Evolutionary conservation across 2,113 vertebrate species (phyloP), one percentile per base, ranked within the genome.

Genomic region (Lepus europaeus): DNA sequence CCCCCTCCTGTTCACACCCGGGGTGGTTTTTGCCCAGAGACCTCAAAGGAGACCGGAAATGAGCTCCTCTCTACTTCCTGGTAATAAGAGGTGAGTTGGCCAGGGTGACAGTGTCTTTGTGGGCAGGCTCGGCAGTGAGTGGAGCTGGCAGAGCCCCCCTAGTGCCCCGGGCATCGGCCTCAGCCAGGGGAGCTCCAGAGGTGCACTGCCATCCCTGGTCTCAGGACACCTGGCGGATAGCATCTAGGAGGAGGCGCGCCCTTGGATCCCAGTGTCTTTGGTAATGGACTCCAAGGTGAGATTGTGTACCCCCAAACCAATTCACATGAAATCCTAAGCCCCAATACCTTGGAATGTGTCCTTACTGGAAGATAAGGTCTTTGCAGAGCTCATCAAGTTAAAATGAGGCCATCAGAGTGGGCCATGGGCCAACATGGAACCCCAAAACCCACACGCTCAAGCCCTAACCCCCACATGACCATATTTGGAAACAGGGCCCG

Each of bases 91-190:
- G 20, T 0, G 2, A 70, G 23, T 45, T 31, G 11, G 33, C 45
- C 17, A 11, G n/a, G 53, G 31, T 1, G 5, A 20, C 5, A 3
- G n/a, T 7, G 25, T n/a, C n/a, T 6, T 39, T 8, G 14, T 0
- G 3, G 12, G 56, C 0, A 20, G 33, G 82, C 61, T 20, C 39
- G 19, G 23, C 59, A 6, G 17, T 23, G 33, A n/a, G 27, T 23
- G 51, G 39, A 80, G 49, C 78, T 31, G n/a, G 51, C 33, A 45
- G 31, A 87, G n/a, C 45, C 45, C 45, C 45, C 45, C 61, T 14
- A 59, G 53, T 9, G 0, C 53, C 61, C n/a, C 56, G 20, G 27
- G 2, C 23, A 6, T 56, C 45, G 9, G 27, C 29, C 17, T 78
- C 45, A 29, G 29, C 9, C 17, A 19, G 59, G 11, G 33, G 78